Evolutionary conservation across 2,113 vertebrate species (phyloP).

Genomic region (Periophthalmodon schlosseri): DNA sequence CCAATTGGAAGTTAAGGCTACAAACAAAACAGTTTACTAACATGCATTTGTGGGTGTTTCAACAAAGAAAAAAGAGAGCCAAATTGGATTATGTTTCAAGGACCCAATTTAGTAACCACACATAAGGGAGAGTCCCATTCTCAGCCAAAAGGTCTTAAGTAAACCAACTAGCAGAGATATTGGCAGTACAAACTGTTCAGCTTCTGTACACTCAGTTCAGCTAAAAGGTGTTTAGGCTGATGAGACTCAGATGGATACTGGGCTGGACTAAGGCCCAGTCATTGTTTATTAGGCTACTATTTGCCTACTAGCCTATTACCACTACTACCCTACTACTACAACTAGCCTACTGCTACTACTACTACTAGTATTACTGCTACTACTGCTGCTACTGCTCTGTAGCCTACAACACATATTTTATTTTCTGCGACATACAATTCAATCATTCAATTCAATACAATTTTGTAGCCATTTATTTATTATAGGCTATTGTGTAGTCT

Average conservation of each 20-base stretch:
- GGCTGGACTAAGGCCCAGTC: slow-evolving; percentile 42
- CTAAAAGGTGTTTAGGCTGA: slow-evolving; percentile 63
- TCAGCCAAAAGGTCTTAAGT: slow-evolving; percentile 42
- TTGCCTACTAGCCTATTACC: slow-evolving; percentile 9
- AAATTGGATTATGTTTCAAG: slow-evolving; percentile 39
- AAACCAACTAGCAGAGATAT: slow-evolving; percentile 53
- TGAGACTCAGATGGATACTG: slow-evolving; percentile 49
- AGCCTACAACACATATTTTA: too few species aligned
- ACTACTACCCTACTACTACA: not conserved
- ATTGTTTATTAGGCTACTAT: slow-evolving; percentile 34
- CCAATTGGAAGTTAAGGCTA: slow-evolving; percentile 68
- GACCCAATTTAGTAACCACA: slow-evolving; percentile 38
- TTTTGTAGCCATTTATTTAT: too few species aligned
- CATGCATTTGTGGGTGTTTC: slow-evolving; percentile 52
- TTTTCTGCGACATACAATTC: too few species aligned
- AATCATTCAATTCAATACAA: too few species aligned
- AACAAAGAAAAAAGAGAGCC: slow-evolving; percentile 47
- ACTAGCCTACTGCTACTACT: not conserved
- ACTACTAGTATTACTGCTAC: not conserved
- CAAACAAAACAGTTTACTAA: slow-evolving; percentile 64
- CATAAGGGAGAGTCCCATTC: slow-evolving; percentile 44
- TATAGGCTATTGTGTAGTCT: too few species aligned
- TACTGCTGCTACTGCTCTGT: too few species aligned
- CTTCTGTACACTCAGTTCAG: slow-evolving; percentile 59
- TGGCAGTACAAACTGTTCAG: slow-evolving; percentile 57